phyloP scores from a whole-genome alignment of 1,140 invertebrate genomes.

The Drosophila albomicans region DNA sequence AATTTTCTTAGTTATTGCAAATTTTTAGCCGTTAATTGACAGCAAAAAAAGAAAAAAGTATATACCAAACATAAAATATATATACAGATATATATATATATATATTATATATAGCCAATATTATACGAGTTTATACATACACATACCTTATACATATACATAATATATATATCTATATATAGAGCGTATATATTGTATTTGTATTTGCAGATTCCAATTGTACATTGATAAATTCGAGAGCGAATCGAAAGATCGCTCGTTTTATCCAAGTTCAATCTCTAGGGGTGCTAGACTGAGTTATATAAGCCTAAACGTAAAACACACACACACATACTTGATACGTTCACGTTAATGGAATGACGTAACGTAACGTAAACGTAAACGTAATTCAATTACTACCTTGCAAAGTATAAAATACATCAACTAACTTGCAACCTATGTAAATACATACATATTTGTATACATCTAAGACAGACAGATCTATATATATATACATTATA shows the following conservation, averaged over 20 bases:
- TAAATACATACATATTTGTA: slow-evolving; percentile 41
- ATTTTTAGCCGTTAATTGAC: slow-evolving; percentile 34
- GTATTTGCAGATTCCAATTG: slow-evolving; percentile 48
- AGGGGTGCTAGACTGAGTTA: slow-evolving; percentile 81
- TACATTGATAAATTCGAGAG: slow-evolving; percentile 67
- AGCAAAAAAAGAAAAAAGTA: too few relatives aligned
- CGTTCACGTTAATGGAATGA: slow-evolving; percentile 5
- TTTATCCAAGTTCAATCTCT: slow-evolving; percentile 75
- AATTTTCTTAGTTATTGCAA: slow-evolving; percentile 44
- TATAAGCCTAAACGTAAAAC: slow-evolving; percentile 42
- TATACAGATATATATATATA: slow-evolving; percentile 35
- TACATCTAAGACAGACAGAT: slow-evolving; percentile 22
- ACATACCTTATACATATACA: neutral
- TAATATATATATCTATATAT: slow-evolving; percentile 25
- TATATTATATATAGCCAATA: slow-evolving; percentile 45
- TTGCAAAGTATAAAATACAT: slow-evolving; percentile 76
- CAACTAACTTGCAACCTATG: slow-evolving; percentile 52
- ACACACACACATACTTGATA: neutral
- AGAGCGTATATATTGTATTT: slow-evolving; percentile 24
- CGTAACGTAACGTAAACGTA: slow-evolving; percentile 51
- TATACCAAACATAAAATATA: slow-evolving; percentile 15
- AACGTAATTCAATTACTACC: slow-evolving; percentile 78
- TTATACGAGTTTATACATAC: slow-evolving; percentile 43
- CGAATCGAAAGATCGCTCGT: slow-evolving; percentile 50
- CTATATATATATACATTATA: slow-evolving; percentile 22